Percentiles rank a stretch among this genome's conserved stretches.
Evolutionary conservation across 2,888 invertebrate genomes (phyloP).

Genomic region (Cephus runcator): DNA sequence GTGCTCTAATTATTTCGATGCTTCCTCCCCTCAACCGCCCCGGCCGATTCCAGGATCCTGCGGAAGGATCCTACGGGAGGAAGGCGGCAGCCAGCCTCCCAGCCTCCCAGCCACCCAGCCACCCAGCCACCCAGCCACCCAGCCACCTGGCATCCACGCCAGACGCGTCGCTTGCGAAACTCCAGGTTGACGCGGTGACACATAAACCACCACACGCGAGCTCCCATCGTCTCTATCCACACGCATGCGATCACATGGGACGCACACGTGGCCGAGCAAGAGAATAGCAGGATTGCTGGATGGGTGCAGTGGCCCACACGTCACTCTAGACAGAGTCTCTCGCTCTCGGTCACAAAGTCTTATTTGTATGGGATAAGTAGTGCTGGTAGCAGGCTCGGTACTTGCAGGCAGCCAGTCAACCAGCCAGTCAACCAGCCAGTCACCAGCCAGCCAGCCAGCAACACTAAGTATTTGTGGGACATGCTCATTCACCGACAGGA

Average conservation of each 20-base stretch:
- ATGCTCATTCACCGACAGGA: slow-evolving; percentile 18
- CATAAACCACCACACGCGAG: slow-evolving; percentile 23
- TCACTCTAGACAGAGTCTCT: background rate
- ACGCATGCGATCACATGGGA: slow-evolving; percentile 4
- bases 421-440: background rate
- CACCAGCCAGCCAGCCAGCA: background rate
- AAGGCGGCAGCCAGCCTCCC: no score
- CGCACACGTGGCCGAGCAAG: no score
- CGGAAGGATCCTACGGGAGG: no score
- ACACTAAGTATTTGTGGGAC: slow-evolving; percentile 4
- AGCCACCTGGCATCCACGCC: slow-evolving; percentile 12
- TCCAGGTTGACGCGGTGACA: slow-evolving; percentile 37
- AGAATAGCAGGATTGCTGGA: no score
- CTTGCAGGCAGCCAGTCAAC: background rate
- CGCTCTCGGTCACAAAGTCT: background rate
- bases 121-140: no score
- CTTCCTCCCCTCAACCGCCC: background rate
- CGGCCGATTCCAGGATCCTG: background rate
- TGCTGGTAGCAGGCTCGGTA: slow-evolving; percentile 4
- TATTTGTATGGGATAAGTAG: slow-evolving; percentile 3
- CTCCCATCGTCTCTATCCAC: slow-evolving; percentile 43
- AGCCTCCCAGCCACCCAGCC: no score
- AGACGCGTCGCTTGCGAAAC: slow-evolving; percentile 33
- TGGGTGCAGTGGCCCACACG: slow-evolving; percentile 2
- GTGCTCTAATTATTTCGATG: slow-evolving; percentile 30